Evolutionary conservation across 1,140 invertebrate species (phyloP).

Genomic region (Caerostris darwini): DNA sequence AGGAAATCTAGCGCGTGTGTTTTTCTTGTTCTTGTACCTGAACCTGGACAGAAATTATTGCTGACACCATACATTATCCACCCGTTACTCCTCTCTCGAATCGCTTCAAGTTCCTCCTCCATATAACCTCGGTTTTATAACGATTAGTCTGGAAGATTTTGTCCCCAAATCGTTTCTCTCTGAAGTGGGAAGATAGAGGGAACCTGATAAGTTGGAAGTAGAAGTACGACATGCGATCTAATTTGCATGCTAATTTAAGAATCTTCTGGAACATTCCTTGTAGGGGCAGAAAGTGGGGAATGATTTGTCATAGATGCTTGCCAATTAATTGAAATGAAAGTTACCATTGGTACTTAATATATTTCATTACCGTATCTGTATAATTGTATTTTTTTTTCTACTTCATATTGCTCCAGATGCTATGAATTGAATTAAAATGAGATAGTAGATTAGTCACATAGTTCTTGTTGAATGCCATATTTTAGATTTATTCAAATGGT

Average conservation of each 20-base stretch:
- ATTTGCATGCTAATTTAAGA: slow-evolving; percentile 53
- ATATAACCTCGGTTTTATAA: slow-evolving; percentile 46
- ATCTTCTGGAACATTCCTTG: neutral
- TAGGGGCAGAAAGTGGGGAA: too few relatives aligned
- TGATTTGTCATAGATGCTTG: neutral
- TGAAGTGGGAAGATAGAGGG: neutral
- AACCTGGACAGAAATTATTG: neutral
- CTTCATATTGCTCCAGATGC: too few relatives aligned
- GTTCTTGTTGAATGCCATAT: too few relatives aligned
- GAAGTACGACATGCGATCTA: neutral
- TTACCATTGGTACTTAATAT: neutral
- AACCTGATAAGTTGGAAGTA: neutral
- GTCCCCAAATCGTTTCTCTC: neutral
- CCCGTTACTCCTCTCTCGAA: neutral
- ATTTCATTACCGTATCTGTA: too few relatives aligned
- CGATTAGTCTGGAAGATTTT: slow-evolving; percentile 10
- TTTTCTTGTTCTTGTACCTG: neutral
- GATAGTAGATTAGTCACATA: too few relatives aligned
- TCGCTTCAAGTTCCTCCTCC: slow-evolving; percentile 19
- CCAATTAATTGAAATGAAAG: neutral
- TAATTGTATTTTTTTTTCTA: too few relatives aligned
- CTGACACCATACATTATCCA: slow-evolving; percentile 25
- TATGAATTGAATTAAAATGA: too few relatives aligned
- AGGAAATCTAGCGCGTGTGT: too few relatives aligned
- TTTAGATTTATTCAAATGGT: too few relatives aligned